These are phyloP conservation scores for Channa maculata DNA, from an alignment of 2,113 vertebrate species.

Conservation along the genomic window DNA sequence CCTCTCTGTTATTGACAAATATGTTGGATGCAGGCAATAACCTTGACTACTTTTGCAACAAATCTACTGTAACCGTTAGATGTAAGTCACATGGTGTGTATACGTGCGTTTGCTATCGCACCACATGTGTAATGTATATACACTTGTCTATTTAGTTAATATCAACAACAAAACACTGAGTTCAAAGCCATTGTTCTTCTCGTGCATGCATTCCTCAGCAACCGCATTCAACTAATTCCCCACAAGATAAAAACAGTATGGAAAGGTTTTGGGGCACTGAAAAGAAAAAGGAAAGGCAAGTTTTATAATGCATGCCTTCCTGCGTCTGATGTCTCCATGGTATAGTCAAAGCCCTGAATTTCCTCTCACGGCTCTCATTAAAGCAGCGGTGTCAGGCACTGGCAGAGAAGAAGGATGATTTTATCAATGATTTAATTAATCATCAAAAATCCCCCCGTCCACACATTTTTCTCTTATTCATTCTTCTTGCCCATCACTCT, in stretches of 20 bases:
- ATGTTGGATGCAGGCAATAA: constrained; percentile 34
- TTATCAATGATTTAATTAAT: constrained; percentile 78
- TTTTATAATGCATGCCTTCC: constrained; percentile 62
- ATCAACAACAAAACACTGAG: constrained; percentile 1
- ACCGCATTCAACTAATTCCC: constrained; percentile 11
- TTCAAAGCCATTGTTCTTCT: constrained; percentile 12
- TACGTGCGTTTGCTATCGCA: constrained; percentile 3
- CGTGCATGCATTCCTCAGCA: constrained; percentile 1
- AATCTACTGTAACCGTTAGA: neutral
- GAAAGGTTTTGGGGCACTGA: constrained; percentile 13
- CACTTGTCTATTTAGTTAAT: neutral
- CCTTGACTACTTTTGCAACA: constrained; percentile 39
- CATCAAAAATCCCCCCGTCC: constrained; percentile 59
- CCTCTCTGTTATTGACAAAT: constrained; percentile 32
- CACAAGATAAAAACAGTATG: constrained; percentile 8
- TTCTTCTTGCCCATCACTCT: constrained; percentile 38
- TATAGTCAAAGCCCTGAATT: constrained; percentile 58
- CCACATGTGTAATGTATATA: neutral
- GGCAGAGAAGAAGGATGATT: constrained; percentile 51
- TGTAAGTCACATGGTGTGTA: neutral
- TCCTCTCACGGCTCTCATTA: constrained; percentile 60
- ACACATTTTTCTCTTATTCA: constrained; percentile 35
- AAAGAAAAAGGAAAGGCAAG: constrained; percentile 46
- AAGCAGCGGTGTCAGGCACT: constrained; percentile 54
- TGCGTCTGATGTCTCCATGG: constrained; percentile 58